Evolutionary conservation across 2,888 invertebrate species (phyloP).

Genomic region (Dolomedes plantarius): DNA sequence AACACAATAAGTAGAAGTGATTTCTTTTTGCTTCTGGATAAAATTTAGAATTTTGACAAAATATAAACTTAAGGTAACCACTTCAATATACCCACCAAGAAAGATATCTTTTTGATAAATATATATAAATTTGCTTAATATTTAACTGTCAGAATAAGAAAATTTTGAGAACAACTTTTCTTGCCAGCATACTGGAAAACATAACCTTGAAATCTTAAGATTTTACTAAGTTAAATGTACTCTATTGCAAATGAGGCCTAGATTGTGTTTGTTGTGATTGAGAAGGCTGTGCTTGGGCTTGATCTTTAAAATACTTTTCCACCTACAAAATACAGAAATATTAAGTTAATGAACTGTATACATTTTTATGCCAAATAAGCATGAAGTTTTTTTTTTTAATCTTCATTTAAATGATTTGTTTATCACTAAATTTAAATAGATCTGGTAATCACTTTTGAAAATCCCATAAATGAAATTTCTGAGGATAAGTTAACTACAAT

Average conservation of each 20-base stretch:
- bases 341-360: no score
- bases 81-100: conserved; percentile 56
- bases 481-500: no score
- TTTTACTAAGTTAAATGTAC: conserved; percentile 29
- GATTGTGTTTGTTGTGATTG: conserved; percentile 46
- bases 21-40: background rate
- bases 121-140: background rate
- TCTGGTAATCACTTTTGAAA: no score
- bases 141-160: background rate
- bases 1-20: background rate
- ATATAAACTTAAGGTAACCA: conserved; percentile 40
- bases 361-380: no score
- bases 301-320: conserved; percentile 77
- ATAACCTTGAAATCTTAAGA: conserved; percentile 25
- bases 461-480: no score
- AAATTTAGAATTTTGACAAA: background rate
- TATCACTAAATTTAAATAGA: no score
- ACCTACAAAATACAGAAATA: conserved; percentile 75
- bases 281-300: conserved; percentile 66
- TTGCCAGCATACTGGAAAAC: conserved; percentile 16
- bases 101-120: background rate
- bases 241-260: conserved; percentile 67
- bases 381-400: no score
- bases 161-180: background rate
- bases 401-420: no score